phyloP scores from a whole-genome alignment of 2,113 vertebrate species.

The Erythrolamprus reginae region DNA sequence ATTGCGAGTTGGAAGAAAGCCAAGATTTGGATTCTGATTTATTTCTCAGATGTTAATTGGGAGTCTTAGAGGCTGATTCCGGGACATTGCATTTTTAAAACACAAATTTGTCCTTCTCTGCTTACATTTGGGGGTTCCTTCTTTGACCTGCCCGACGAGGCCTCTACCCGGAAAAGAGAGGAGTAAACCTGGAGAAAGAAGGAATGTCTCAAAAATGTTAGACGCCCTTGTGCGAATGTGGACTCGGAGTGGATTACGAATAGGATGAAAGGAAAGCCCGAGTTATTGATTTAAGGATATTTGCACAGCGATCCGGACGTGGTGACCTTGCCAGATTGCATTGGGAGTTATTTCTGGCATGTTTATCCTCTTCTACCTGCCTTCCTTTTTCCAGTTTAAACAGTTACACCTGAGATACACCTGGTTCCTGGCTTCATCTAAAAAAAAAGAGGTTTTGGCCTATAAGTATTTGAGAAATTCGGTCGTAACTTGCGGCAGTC shows the following conservation, averaged over 20 bases:
- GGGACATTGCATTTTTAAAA: too few species aligned
- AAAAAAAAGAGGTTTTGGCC: not conserved
- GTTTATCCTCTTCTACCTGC: not conserved
- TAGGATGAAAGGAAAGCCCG: not conserved
- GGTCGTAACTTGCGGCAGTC: not conserved
- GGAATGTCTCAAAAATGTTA: not conserved
- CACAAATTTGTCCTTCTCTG: not conserved
- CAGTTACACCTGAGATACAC: not conserved
- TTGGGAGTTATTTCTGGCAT: not conserved
- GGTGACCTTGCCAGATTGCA: not conserved
- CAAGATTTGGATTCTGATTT: too few species aligned
- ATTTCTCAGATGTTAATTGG: too few species aligned
- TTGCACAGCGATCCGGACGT: not conserved
- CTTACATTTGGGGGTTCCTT: not conserved
- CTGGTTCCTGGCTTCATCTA: not conserved
- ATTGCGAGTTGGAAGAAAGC: too few species aligned
- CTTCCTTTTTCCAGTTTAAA: not conserved
- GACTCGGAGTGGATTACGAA: not conserved
- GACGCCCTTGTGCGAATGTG: not conserved
- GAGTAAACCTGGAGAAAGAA: not conserved
- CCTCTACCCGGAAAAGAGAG: not conserved
- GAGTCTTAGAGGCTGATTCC: too few species aligned
- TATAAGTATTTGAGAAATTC: not conserved
- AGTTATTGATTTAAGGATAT: constrained; percentile 6
- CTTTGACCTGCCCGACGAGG: not conserved